Percentiles rank a stretch among this genome's conserved stretches.
phyloP scores from a whole-genome alignment of 2,888 invertebrate genomes.

The Dynastes tityus region DNA sequence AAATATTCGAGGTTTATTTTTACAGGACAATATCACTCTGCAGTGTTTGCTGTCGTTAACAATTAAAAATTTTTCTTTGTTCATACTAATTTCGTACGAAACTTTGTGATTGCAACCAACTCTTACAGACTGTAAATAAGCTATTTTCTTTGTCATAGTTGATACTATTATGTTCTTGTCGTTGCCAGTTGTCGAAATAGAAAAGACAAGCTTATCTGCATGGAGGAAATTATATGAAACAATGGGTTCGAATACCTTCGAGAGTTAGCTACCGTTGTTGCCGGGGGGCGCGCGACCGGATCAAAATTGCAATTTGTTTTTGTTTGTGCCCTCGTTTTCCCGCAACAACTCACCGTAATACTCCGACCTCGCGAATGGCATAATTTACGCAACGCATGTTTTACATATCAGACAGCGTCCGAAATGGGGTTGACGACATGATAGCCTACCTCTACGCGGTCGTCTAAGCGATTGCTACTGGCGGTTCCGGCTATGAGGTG shows the following conservation, averaged over 20 bases:
- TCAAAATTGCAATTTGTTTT: conserved; percentile 20
- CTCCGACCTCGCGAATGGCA: neutral
- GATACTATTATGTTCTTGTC: too few relatives aligned
- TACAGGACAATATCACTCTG: too few relatives aligned
- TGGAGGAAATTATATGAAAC: conserved; percentile 10
- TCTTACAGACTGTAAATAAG: too few relatives aligned
- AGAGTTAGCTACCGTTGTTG: conserved; percentile 17
- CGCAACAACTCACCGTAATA: neutral
- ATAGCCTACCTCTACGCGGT: neutral
- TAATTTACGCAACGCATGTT: conserved; percentile 32
- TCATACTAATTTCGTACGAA: too few relatives aligned
- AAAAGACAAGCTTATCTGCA: neutral
- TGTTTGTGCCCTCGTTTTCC: conserved; percentile 4
- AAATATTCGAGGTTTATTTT: too few relatives aligned
- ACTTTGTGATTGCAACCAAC: too few relatives aligned
- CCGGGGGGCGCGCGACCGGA: neutral
- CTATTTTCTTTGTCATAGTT: too few relatives aligned
- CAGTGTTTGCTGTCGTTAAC: too few relatives aligned
- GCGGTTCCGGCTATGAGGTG: neutral
- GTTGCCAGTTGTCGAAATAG: neutral
- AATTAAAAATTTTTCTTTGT: too few relatives aligned
- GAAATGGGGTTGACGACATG: conserved; percentile 9
- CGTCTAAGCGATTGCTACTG: neutral
- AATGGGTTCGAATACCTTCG: conserved; percentile 20
- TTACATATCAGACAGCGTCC: conserved; percentile 22